Percentiles rank a stretch among this genome's conserved stretches.
Conservation (phyloP, 2,888 invertebrate species). For the Meganola albula region DNA sequence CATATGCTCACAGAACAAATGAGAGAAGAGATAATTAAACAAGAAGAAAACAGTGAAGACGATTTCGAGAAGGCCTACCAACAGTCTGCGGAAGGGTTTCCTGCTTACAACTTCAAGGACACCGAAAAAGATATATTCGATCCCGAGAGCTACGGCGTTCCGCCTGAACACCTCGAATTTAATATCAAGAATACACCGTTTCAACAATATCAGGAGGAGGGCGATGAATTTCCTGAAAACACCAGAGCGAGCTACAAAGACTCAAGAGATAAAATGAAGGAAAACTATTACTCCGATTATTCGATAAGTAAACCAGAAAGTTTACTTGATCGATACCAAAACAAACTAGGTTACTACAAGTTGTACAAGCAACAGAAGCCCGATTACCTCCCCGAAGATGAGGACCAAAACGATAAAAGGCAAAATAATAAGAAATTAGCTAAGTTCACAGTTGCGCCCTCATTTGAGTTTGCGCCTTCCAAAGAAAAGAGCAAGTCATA, state of each 20-base stretch:
- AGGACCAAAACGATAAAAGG: conserved; percentile 37
- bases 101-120: conserved; percentile 44
- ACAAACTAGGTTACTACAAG: conserved; percentile 60
- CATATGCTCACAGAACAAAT: conserved; percentile 48
- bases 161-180: conserved; percentile 42
- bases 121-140: conserved; percentile 57
- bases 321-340: conserved; percentile 45
- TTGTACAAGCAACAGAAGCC: conserved; percentile 54
- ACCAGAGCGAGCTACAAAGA: conserved; percentile 56
- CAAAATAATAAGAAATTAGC: conserved; percentile 40
- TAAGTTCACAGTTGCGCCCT: conserved; percentile 47
- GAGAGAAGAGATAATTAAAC: conserved; percentile 44
- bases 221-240: conserved; percentile 53
- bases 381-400: conserved; percentile 35
- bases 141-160: conserved; percentile 49
- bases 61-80: conserved; percentile 68
- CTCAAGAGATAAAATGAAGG: conserved; percentile 52
- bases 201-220: conserved; percentile 53
- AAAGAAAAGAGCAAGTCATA: conserved; percentile 45
- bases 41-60: conserved; percentile 64
- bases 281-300: conserved; percentile 57
- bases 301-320: conserved; percentile 57
- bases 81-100: conserved; percentile 63
- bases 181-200: conserved; percentile 50
- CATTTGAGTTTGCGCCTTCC: conserved; percentile 30